Conservation (phyloP, 2,888 invertebrate genomes). For the Tachystola acroxantha region DNA sequence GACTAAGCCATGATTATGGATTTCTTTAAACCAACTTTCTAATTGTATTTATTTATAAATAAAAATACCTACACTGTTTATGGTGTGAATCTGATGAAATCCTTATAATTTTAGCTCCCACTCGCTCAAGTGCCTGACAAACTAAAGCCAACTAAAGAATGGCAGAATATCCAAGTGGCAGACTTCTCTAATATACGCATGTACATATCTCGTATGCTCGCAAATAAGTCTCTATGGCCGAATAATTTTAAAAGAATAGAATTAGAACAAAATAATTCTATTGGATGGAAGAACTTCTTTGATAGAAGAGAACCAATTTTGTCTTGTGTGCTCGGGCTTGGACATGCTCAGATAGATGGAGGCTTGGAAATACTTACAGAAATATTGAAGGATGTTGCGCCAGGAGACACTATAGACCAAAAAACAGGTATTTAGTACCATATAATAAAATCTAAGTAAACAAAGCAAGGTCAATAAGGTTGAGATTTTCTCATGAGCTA, state of each 20-base stretch:
- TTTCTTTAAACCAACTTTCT: no score
- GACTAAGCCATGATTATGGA: no score
- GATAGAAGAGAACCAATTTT: slow-evolving; percentile 46
- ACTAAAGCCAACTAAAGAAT: slow-evolving; percentile 72
- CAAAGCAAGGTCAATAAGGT: no score
- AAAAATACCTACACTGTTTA: no score
- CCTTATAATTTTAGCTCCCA: slow-evolving; percentile 16
- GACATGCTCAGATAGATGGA: slow-evolving; percentile 35
- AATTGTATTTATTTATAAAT: no score
- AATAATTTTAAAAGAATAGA: slow-evolving; percentile 28
- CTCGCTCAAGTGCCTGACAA: slow-evolving; percentile 40
- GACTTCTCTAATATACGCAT: slow-evolving; percentile 82
- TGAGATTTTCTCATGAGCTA: no score
- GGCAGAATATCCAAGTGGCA: slow-evolving; percentile 83
- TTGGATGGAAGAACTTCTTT: slow-evolving; percentile 47
- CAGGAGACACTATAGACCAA: slow-evolving; percentile 49
- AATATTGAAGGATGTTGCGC: slow-evolving; percentile 36
- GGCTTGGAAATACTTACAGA: slow-evolving; percentile 46
- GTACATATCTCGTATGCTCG: slow-evolving; percentile 57
- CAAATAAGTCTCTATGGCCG: slow-evolving; percentile 34
- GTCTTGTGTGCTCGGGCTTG: slow-evolving; percentile 49
- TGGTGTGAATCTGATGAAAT: no score
- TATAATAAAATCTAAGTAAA: slow-evolving; percentile 1
- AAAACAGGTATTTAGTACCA: slow-evolving; percentile 55
- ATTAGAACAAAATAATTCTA: slow-evolving; percentile 25